These are phyloP conservation scores for Cryptoleucopteryx plumbea DNA, from an alignment of 2,113 vertebrate genomes.

Conservation along the genomic window DNA sequence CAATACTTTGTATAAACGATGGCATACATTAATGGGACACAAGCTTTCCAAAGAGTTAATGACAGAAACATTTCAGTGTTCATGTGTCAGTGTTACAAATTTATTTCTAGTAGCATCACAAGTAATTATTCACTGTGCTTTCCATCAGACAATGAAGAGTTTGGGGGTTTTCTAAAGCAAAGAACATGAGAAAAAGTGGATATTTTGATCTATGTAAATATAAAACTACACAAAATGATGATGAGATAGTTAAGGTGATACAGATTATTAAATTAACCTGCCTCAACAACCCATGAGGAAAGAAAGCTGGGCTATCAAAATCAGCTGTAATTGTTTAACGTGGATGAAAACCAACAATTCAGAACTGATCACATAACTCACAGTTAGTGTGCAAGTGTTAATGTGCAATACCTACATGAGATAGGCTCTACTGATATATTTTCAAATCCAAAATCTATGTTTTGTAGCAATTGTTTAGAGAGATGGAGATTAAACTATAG, in stretches of 20 bases:
- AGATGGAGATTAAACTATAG: not conserved
- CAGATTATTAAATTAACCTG: not conserved
- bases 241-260: not conserved
- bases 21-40: not conserved
- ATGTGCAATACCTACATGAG: not conserved
- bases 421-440: not conserved
- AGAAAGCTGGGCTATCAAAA: not conserved
- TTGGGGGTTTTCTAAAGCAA: not conserved
- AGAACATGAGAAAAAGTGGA: not conserved
- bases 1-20: not conserved
- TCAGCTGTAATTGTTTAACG: not conserved
- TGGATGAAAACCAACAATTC: not conserved
- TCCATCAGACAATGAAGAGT: not conserved
- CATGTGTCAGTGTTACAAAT: not conserved
- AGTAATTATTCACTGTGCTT: not conserved
- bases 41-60: not conserved
- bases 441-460: not conserved
- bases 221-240: not conserved
- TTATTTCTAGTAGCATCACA: not conserved
- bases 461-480: not conserved
- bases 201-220: constrained; percentile 1
- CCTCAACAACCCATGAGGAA: not conserved
- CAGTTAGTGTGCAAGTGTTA: not conserved
- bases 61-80: not conserved
- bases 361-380: not conserved